Conservation (phyloP, 2,888 invertebrate genomes). For the Sturmia bella region DNA sequence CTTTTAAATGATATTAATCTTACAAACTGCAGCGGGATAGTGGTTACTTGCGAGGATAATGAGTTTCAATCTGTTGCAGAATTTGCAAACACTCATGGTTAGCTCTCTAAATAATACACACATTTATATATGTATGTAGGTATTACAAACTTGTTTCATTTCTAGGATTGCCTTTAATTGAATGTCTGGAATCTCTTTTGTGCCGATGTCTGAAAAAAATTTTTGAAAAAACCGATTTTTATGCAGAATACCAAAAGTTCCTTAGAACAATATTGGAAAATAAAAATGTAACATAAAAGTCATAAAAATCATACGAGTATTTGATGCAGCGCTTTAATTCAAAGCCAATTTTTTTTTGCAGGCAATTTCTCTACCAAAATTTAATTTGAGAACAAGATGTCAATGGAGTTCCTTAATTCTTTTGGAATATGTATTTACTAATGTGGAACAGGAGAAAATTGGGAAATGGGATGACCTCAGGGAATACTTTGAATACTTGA, state of each 20-base stretch:
- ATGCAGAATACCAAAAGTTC: slow-evolving; percentile 42
- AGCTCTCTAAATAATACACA: background rate
- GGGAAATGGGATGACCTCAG: slow-evolving; percentile 67
- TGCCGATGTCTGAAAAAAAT: slow-evolving; percentile 60
- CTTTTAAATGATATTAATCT: slow-evolving; percentile 62
- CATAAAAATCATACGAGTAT: too few relatives aligned
- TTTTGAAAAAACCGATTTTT: slow-evolving; percentile 53
- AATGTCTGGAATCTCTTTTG: slow-evolving; percentile 66
- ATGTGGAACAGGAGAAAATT: slow-evolving; percentile 63
- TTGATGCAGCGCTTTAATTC: background rate
- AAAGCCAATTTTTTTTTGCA: background rate
- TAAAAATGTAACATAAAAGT: slow-evolving; percentile 29
- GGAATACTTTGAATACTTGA: slow-evolving; percentile 71
- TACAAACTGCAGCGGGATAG: slow-evolving; percentile 64
- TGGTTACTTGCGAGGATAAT: slow-evolving; percentile 38
- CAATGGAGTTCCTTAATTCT: slow-evolving; percentile 73
- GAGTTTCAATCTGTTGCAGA: slow-evolving; percentile 32
- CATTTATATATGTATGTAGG: background rate
- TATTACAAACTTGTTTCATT: background rate
- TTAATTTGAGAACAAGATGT: slow-evolving; percentile 69
- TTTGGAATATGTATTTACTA: slow-evolving; percentile 72
- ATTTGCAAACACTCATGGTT: slow-evolving; percentile 61
- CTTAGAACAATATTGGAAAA: slow-evolving; percentile 13
- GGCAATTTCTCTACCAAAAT: slow-evolving; percentile 4
- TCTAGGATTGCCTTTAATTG: slow-evolving; percentile 55